Conservation (phyloP, 2,888 invertebrate genomes). For the Parapristionchus giblindavisi region DNA sequence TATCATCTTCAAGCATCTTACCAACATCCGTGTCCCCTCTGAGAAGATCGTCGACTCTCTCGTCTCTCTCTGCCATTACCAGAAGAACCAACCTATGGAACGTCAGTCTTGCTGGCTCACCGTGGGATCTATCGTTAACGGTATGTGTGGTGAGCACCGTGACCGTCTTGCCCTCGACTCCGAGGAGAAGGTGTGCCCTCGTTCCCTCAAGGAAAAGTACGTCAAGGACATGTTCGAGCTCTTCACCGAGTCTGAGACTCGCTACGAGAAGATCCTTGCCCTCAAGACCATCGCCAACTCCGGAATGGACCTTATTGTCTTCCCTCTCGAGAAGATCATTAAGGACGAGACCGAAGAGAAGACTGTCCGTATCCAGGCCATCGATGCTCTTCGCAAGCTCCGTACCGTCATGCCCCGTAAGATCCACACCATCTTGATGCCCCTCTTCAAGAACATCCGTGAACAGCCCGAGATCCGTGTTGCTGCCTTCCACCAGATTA, state of each 20-base stretch:
- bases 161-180: no score
- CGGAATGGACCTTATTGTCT: constrained; percentile 59
- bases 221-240: constrained; percentile 46
- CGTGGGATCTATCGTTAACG: constrained; percentile 57
- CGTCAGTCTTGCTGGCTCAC: constrained; percentile 60
- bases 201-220: constrained; percentile 52
- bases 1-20: constrained; percentile 40
- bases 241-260: constrained; percentile 48
- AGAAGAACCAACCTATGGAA: constrained; percentile 43
- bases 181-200: no score
- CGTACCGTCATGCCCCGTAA: constrained; percentile 50
- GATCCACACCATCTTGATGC: constrained; percentile 62
- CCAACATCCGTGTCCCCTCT: constrained; percentile 44
- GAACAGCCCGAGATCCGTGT: constrained; percentile 61
- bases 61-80: constrained; percentile 43
- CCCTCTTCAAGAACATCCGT: constrained; percentile 57
- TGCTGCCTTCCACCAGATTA: constrained; percentile 57
- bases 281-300: constrained; percentile 67
- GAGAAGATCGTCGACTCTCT: constrained; percentile 39
- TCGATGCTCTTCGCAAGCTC: constrained; percentile 62
- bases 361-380: constrained; percentile 59
- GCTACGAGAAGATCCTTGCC: constrained; percentile 61
- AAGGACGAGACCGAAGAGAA: constrained; percentile 49
- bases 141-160: constrained; percentile 55
- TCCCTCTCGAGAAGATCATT: constrained; percentile 65